Evolutionary conservation across 2,888 invertebrate genomes (phyloP), one percentile per base, ranked within the genome.

Genomic region (Epinotia brunnichana): DNA sequence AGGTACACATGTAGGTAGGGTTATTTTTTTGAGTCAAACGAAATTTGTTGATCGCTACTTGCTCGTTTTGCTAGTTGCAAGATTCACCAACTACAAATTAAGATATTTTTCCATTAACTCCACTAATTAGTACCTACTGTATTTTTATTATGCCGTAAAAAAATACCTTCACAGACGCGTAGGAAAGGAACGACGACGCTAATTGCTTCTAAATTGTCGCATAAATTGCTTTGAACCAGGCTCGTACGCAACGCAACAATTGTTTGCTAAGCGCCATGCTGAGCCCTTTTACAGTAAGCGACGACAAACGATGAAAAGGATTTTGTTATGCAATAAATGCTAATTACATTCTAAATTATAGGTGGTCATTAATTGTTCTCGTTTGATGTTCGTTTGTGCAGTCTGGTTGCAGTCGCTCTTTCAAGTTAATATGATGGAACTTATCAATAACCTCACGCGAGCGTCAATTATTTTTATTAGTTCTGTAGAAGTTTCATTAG

Each of bases 321-420:
- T 70, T 75, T 70, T 70, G 69, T 74, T 72, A 54, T 76, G 68
- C 70, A 73, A 75, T 70, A 72, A 74, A 69, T 71, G 66, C 48
- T 61, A 72, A 71, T 72, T 56, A 67, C 54, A 54, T 48, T 66
- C 67, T 62, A 39, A 53, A 60, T 59, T 17, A 21, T 51, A 17
- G 17, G 51, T 70, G 51, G 57, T 54, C 44, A 41, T 0, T 41
- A 13, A 41, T 56, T 56, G 21, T 19, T n/a, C n/a, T 10, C 53
- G 13, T 67, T 62, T 41, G 2, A n/a, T 19, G 10, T 10, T 10
- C 53, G 13, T 67, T 62, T 41, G 2, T 21, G 17, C 15, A 57
- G 3, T 24, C 13, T 35, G n/a, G 44, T 15, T 44, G 44, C 35
- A 35, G 35, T 15, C 44, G 15, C 4, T 15, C 0, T 9, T 41